phyloP scores from a whole-genome alignment of 2,113 vertebrate genomes.

The Festucalex cinctus region DNA sequence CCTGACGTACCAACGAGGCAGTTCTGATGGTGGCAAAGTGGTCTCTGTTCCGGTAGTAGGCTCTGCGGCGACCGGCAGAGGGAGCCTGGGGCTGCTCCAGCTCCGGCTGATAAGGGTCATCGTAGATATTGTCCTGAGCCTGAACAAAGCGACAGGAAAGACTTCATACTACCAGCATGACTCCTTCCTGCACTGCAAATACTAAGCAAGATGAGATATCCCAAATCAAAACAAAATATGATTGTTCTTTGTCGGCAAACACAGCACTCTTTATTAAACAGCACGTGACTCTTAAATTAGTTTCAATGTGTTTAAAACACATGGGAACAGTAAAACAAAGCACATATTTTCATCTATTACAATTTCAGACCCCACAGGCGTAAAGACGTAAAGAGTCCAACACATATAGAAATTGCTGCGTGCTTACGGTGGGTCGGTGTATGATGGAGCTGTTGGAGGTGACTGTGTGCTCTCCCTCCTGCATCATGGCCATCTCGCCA shows the following conservation, averaged over 20 bases:
- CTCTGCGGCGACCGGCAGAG: slow-evolving; percentile 75
- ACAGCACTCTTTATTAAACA: too few relatives aligned
- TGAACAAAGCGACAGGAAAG: slow-evolving; percentile 30
- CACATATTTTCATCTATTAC: too few relatives aligned
- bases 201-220: too few relatives aligned
- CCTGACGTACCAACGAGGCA: slow-evolving; percentile 75
- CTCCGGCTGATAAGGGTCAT: slow-evolving; percentile 88
- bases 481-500: slow-evolving; percentile 90
- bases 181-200: background rate
- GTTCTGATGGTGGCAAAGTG: slow-evolving; percentile 91
- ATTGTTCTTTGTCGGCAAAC: too few relatives aligned
- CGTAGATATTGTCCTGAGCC: slow-evolving; percentile 88
- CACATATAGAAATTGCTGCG: background rate
- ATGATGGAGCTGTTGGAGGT: slow-evolving; percentile 89
- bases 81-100: slow-evolving; percentile 77
- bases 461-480: slow-evolving; percentile 87
- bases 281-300: too few relatives aligned
- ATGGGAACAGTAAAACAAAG: too few relatives aligned
- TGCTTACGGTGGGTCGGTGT: slow-evolving; percentile 77
- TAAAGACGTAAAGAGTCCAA: too few relatives aligned
- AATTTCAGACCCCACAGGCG: background rate
- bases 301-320: too few relatives aligned
- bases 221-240: too few relatives aligned
- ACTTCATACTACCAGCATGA: background rate
- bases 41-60: slow-evolving; percentile 77